Conservation (phyloP, 2,888 invertebrate species). For the Phorcus lineatus region DNA sequence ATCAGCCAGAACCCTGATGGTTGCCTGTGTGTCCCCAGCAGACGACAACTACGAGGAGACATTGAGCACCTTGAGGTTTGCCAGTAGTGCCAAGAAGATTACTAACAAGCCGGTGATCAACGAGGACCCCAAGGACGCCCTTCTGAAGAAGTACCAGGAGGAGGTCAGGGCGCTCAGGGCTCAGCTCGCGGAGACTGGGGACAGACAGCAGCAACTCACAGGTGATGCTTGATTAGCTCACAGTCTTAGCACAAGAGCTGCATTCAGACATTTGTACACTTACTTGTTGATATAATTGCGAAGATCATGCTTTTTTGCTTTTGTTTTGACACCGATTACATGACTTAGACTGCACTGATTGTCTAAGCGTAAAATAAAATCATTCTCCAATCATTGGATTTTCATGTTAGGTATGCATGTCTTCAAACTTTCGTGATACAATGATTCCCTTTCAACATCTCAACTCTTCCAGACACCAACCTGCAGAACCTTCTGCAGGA, state of each 20-base stretch:
- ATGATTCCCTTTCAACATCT: too few relatives aligned
- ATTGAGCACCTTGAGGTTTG: not conserved
- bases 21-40: not conserved
- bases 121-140: not conserved
- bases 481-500: not conserved
- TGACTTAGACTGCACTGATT: too few relatives aligned
- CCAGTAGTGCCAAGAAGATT: not conserved
- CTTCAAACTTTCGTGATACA: too few relatives aligned
- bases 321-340: too few relatives aligned
- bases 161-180: not conserved
- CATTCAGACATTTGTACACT: too few relatives aligned
- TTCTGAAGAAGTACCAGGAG: not conserved
- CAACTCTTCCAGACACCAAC: not conserved
- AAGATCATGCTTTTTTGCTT: too few relatives aligned
- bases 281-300: too few relatives aligned
- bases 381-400: too few relatives aligned
- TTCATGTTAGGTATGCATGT: too few relatives aligned
- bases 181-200: not conserved
- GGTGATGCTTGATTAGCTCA: too few relatives aligned
- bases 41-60: not conserved
- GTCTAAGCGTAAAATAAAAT: too few relatives aligned
- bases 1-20: not conserved
- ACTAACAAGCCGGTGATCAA: not conserved
- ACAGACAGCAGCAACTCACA: not conserved
- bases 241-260: too few relatives aligned